phyloP scores from a whole-genome alignment of 2,113 vertebrate species.

The Leuciscus idus region DNA sequence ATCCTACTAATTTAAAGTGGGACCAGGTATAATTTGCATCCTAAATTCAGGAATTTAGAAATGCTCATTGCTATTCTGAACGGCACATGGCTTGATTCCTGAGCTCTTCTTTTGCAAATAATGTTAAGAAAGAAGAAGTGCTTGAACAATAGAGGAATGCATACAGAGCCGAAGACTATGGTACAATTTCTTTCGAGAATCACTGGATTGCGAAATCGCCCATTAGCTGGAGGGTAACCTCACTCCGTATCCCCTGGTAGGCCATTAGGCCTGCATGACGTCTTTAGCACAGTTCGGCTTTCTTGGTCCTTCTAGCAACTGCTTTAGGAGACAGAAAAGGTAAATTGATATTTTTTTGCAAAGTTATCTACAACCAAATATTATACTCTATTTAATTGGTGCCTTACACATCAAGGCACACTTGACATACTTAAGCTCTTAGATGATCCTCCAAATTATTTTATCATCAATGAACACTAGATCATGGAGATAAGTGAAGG shows the following conservation, averaged over 20 bases:
- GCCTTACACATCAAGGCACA: not conserved
- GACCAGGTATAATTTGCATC: not conserved
- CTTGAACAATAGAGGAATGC: not conserved
- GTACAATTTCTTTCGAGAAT: conserved; percentile 36
- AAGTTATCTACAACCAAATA: not conserved
- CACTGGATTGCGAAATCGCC: conserved; percentile 55
- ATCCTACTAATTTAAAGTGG: too few species aligned
- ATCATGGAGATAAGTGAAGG: not conserved
- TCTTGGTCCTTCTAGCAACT: not conserved
- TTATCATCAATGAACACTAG: conserved; percentile 2
- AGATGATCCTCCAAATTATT: not conserved
- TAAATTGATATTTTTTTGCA: not conserved
- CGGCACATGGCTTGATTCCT: not conserved
- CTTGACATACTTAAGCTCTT: not conserved
- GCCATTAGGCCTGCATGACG: conserved; percentile 31
- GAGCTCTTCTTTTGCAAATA: conserved; percentile 19
- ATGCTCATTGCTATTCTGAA: not conserved
- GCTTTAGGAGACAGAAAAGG: not conserved
- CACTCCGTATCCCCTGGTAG: not conserved
- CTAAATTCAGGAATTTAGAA: not conserved
- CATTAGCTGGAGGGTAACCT: conserved; percentile 51
- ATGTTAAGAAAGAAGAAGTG: conserved; percentile 36
- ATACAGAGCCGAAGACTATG: conserved; percentile 14
- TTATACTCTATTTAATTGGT: not conserved
- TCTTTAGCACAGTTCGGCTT: conserved; percentile 1